Evolutionary conservation across 2,888 invertebrate species (phyloP), one percentile per base, ranked within the genome.

Genomic region (Netelia melanura): DNA sequence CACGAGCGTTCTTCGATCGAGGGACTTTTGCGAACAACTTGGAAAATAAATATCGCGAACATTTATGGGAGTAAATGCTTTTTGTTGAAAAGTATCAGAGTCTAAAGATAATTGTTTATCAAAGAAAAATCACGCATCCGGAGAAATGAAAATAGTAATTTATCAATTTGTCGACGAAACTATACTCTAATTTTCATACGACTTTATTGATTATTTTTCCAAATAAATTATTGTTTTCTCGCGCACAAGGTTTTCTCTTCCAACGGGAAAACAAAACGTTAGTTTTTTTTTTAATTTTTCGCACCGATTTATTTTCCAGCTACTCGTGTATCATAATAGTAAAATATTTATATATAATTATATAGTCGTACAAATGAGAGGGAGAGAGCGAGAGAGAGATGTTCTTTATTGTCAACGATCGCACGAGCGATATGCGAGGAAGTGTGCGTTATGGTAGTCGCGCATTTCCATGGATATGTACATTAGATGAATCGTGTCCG

Each of bases 321-420:
- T 30, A 17, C 62, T 44, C 11, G 74, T 62, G 62, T 62, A 74
- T 21, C 8, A 74, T 74, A 48, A 38, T 30, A 8, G 25, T 17
- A 61, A 74, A 48, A 17, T 48, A 74, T 44, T 62, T 62, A 62
- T 44, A 44, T 25, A n/a, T 30, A 74, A 72, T 17, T 17, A 14
- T 72, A 23, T 38, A 56, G 23, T 58, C 25, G 23, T 14, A 14
- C 43, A 43, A 11, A 54, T 61, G 25, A 17, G 25, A 23, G 62
- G 9, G 48, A 11, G 23, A 21, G 0, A 1, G 25, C 17, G n/a
- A 17, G 6, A 30, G 30, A 30, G 30, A 5, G 30, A 30, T 3
- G 30, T 30, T 30, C 30, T 30, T 30, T 5, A 30, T 30, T 30
- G 30, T 30, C 30, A 5, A 30, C 30, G 6, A 30, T 30, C 30